Base-by-base conservation (phyloP, 2,797 vertebrate species). In the Rhadinocentrus ornatus region DNA sequence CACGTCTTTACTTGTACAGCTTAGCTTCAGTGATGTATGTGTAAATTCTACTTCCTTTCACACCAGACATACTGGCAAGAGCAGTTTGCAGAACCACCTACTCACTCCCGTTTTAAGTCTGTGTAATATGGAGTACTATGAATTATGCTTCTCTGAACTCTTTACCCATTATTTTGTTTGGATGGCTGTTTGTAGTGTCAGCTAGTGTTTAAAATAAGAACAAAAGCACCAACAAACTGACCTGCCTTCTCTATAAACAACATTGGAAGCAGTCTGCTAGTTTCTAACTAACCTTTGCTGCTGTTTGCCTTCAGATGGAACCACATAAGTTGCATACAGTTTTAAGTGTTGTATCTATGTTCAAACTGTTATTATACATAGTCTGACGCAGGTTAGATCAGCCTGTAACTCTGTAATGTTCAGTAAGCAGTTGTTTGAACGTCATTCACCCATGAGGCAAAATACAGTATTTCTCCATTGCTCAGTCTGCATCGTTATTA, bases 21-120 rank as follows among this genome's bases (percentile, higher is more conserved):
- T 63, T n/a, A 54, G 46, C 41, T 48, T 73, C 16, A 52, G 34
- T 57, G 50, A 35, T 44, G 46, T 34, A 39, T 50, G 66, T 77
- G 60, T 77, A 75, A 52, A 46, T 69, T 84, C 26, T 59, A 31
- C 76, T 81, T 89, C 71, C 82, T 87, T 73, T 77, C 72, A 62
- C 75, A 57, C 46, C 41, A 73, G 39, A 56, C 56, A 67, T 39
- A 65, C 46, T 68, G 29, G 11, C 57, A 37, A 79, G 15, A 62
- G 54, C 37, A 54, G 29, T 66, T 26, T 82, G 67, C 6, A 1
- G 46, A 85, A 75, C 70, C 75, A 70, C 72, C 64, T 66, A 73
- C 85, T 78, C 71, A 69, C 56, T 62, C 52, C 62, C 8, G 2
- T 41, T 22, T 50, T 71, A 57, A 32, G 31, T 62, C 54, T 66